Evolutionary conservation across 2,113 vertebrate genomes (phyloP).

Genomic region (Anoura caudifer): DNA sequence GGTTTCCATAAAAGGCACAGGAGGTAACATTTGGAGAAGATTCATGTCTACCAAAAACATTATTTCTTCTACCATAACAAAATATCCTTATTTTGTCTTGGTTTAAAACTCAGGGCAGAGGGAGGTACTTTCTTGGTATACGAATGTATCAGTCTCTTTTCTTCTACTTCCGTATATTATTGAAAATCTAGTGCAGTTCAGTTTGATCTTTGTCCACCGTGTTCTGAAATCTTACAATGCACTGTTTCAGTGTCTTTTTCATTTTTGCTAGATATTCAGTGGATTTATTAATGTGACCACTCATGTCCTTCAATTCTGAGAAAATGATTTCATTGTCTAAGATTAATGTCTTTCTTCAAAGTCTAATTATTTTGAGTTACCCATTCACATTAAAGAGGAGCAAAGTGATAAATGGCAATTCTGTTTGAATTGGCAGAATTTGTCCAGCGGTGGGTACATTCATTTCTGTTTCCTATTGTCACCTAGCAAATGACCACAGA

Average conservation of each 20-base stretch:
- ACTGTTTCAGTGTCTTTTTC: not conserved
- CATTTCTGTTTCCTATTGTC: not conserved
- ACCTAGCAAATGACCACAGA: not conserved
- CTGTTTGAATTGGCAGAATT: not conserved
- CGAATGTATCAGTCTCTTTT: not conserved
- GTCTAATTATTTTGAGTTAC: not conserved
- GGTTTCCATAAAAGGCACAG: not conserved
- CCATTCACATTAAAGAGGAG: not conserved
- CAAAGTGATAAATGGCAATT: not conserved
- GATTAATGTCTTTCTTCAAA: not conserved
- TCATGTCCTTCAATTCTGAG: not conserved
- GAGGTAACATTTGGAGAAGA: not conserved
- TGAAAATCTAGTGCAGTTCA: not conserved
- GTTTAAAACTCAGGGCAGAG: not conserved
- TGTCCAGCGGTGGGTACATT: not conserved
- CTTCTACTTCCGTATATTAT: not conserved
- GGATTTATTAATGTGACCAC: not conserved
- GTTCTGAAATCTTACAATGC: not conserved
- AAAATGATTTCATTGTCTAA: not conserved
- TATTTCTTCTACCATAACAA: not conserved
- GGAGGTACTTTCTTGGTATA: not conserved
- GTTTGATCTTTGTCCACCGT: not conserved
- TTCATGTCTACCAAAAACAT: not conserved
- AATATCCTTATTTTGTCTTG: not conserved
- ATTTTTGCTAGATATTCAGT: not conserved